phyloP scores from a whole-genome alignment of 2,797 vertebrate species.

The Ataeniobius toweri region DNA sequence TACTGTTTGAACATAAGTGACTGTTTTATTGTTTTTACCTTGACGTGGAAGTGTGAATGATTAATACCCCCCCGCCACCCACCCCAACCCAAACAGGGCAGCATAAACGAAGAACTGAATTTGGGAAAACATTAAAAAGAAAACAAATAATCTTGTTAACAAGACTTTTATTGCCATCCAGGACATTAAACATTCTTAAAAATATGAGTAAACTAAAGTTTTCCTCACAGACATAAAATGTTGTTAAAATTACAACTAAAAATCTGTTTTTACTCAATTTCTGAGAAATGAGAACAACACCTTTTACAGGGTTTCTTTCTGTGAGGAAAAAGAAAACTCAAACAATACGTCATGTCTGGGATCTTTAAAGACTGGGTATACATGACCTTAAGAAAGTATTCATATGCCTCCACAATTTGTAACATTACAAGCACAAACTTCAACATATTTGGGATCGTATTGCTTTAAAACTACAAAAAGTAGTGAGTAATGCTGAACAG shows the following conservation, averaged over 20 bases:
- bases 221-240: background rate
- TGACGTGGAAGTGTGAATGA: slow-evolving; percentile 56
- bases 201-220: background rate
- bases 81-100: background rate
- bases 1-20: slow-evolving; percentile 71
- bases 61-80: background rate
- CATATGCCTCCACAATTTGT: background rate
- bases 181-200: background rate
- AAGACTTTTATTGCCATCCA: background rate
- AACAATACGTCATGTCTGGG: background rate
- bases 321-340: background rate
- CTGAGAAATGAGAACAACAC: background rate
- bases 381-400: background rate
- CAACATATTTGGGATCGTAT: background rate
- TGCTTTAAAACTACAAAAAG: background rate
- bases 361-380: background rate
- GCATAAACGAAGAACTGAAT: background rate
- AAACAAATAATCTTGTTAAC: background rate
- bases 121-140: background rate
- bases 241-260: background rate
- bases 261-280: background rate
- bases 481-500: background rate
- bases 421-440: background rate
- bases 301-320: background rate
- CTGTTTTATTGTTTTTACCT: slow-evolving; percentile 60